Base-by-base conservation (phyloP, 2,888 invertebrate species). In the Philonicus albiceps region DNA sequence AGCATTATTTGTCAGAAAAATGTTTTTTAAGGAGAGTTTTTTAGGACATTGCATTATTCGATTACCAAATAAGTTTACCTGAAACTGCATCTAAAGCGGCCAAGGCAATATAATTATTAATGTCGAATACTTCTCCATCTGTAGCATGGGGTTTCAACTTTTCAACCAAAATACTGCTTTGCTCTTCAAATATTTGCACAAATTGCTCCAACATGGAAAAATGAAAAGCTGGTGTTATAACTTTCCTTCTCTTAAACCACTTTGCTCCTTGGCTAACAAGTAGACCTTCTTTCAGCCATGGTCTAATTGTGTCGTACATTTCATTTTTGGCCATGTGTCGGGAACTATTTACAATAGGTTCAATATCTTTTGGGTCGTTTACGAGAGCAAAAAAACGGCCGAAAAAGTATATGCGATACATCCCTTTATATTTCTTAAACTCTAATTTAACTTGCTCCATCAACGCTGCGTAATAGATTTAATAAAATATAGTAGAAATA, bases 181-280 rank as follows among this genome's bases (percentile, higher is more conserved):
- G 95, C 87, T 94, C 94, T 89, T 96, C 94, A 90, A 96, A 96
- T 0, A 95, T 94, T 3, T 94, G 94, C 7, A 96, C 91, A 90
- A 96, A 96, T 88, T 95, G 94, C 89, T 96, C 95, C 73, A 96
- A 91, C 86, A 96, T 96, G 89, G 95, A 95, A 90, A 96, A 96
- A 90, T 97, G 96, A 90, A 96, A 97, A 0, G 96, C 94, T 2
- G 96, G 96, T 0, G 96, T 96, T 84, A 96, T 91, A 87, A 96
- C 93, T 91, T 95, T 96, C 49, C 96, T 93, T 27, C 95, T 93
- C 0, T 91, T 91, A 89, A 93, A 93, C 96, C 96, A 97, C 91
- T 94, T 94, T 1, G 90, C 88, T 53, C 91, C 91, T 40, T 90
- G 89, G 87, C 91, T 91, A 3, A 91, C 85, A 0, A 92, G 88